These are phyloP conservation scores for Bungarus multicinctus DNA, from an alignment of 2,113 vertebrate genomes.

Conservation along the genomic window DNA sequence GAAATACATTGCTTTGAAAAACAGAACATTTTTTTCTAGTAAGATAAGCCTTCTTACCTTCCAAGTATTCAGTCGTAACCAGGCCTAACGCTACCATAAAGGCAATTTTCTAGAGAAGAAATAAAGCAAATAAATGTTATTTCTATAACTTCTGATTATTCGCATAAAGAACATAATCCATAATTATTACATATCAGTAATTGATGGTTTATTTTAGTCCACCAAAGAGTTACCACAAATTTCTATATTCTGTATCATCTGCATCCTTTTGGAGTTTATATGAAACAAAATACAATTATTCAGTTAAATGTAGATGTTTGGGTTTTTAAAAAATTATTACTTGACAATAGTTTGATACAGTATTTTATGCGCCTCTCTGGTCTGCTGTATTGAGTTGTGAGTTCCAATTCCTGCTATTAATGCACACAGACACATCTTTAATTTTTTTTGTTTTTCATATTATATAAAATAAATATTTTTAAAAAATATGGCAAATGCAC, in stretches of 20 bases:
- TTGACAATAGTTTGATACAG: too few species aligned
- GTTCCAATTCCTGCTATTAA: too few species aligned
- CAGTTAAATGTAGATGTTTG: too few species aligned
- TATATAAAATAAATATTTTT: too few species aligned
- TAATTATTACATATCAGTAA: background rate
- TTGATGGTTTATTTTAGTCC: background rate
- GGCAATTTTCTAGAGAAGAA: conserved; percentile 87
- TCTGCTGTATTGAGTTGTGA: too few species aligned
- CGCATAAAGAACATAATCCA: background rate
- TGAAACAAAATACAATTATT: background rate
- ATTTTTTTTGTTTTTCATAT: too few species aligned
- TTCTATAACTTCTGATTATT: background rate
- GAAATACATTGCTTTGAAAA: background rate
- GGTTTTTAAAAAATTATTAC: too few species aligned
- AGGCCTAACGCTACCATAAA: conserved; percentile 97
- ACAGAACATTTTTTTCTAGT: background rate
- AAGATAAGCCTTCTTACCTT: conserved; percentile 78
- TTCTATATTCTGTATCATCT: background rate
- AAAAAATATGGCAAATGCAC: too few species aligned
- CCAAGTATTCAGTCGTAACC: conserved; percentile 93
- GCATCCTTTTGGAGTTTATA: background rate
- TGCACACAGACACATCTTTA: too few species aligned
- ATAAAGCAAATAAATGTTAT: conserved; percentile 14
- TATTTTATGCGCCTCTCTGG: too few species aligned
- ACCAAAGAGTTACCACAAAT: background rate